Evolutionary conservation across 2,113 vertebrate genomes (phyloP).

Genomic region (Agelaius phoeniceus): DNA sequence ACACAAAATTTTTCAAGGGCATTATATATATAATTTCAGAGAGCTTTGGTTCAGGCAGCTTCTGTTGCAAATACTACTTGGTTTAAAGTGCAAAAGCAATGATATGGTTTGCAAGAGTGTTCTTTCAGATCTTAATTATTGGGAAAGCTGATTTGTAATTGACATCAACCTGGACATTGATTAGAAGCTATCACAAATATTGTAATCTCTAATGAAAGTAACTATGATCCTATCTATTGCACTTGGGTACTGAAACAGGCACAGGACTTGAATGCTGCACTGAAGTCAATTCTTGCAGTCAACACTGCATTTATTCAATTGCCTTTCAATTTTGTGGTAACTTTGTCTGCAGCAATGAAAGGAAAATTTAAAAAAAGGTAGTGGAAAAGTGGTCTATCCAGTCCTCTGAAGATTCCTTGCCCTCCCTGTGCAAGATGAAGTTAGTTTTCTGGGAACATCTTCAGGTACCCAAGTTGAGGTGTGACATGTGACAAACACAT

Average conservation of each 20-base stretch:
- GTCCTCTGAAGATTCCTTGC: neutral
- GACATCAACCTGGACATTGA: accelerated
- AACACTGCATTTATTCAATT: neutral
- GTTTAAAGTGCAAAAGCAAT: neutral
- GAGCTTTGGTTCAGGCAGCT: neutral
- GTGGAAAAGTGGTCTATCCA: neutral
- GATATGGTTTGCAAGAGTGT: neutral
- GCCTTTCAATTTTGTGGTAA: neutral
- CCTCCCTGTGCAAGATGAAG: neutral
- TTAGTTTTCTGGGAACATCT: neutral
- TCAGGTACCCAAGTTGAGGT: neutral
- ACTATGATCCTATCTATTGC: neutral
- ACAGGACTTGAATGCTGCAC: neutral
- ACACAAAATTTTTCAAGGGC: neutral
- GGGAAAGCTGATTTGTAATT: neutral
- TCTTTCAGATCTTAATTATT: neutral
- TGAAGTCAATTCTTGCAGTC: neutral
- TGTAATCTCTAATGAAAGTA: neutral
- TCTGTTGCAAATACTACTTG: neutral
- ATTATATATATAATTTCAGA: neutral
- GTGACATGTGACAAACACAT: neutral
- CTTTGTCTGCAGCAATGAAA: neutral
- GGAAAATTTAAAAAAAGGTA: neutral
- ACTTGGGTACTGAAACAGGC: neutral
- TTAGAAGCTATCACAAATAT: neutral